Evolutionary conservation across 1,140 invertebrate genomes (phyloP), one percentile per base, ranked within the genome.

Genomic region (Telenomus remus): DNA sequence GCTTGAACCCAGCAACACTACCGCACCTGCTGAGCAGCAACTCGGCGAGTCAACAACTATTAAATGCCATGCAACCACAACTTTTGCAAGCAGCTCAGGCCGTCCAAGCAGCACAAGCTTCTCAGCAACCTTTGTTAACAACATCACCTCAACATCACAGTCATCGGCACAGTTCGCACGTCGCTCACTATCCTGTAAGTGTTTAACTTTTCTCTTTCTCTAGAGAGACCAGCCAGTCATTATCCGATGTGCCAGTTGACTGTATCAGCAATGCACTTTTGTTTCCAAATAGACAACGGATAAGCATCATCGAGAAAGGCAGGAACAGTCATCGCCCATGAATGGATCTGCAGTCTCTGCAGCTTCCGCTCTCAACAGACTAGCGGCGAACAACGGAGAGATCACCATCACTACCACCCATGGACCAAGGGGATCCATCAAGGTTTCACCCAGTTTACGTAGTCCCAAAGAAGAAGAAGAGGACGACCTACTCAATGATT

Each of bases 361-460:
- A 8, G 86, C 86, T 10, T 85, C 87, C 14, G 86, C 86, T 59
- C 89, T 91, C 42, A 91, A 90, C 82, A 91, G 93, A 89, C 89
- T 94, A 68, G 91, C 92, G 48, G 90, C 92, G 44, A 92, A 90
- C 57, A 94, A 94, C 79, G 92, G 93, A 13, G 94, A 95, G 87
- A 91, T 94, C 44, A 94, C 93, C 34, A 94, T 95, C 79, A 94
- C 93, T 50, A 94, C 94, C 47, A 92, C 92, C 37, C 89, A 92
- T 68, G 91, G 91, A 42, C 89, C 89, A 47, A 89, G 90, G 65
- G 79, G 39, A 73, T 54, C 48, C 16, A 55, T 87, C 19, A 87
- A 87, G 61, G 80, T 85, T 5, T 86, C 85, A 9, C 86, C 87
- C 14, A 87, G 83, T 79, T 79, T 87, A 65, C 86, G 85, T 73